Percentiles rank a stretch among this genome's conserved stretches.
These are phyloP conservation scores for Cataglyphis albicans DNA, from an alignment of 2,888 invertebrate genomes.

Conservation along the genomic window DNA sequence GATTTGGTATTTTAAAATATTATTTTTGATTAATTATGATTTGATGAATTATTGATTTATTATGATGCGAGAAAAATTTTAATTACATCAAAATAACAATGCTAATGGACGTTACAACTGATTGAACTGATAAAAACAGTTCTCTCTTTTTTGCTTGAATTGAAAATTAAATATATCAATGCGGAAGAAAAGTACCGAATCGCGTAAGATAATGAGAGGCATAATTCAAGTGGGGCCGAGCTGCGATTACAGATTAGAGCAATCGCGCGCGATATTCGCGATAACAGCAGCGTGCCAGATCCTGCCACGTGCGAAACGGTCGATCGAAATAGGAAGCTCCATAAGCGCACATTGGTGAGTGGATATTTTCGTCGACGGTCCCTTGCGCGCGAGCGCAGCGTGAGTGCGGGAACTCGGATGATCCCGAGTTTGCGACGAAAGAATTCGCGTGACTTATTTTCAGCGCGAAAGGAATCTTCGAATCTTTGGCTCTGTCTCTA, in stretches of 20 bases:
- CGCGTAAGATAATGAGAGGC: conserved; percentile 5
- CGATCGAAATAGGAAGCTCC: conserved; percentile 41
- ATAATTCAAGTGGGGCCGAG: background rate
- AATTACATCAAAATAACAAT: conserved; percentile 11
- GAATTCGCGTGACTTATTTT: conserved; percentile 72
- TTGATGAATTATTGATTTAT: too few relatives aligned
- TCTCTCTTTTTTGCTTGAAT: background rate
- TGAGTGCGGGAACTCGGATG: conserved; percentile 31
- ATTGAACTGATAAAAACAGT: background rate
- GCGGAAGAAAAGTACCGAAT: background rate
- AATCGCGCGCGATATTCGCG: background rate
- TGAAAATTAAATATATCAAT: background rate
- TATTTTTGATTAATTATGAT: conserved; percentile 3
- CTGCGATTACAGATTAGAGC: background rate
- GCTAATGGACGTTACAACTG: background rate
- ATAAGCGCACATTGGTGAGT: conserved; percentile 25
- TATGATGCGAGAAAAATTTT: background rate
- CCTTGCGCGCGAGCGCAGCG: background rate
- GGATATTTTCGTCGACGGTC: conserved; percentile 58
- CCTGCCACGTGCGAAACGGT: conserved; percentile 14
- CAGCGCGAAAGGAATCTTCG: conserved; percentile 56
- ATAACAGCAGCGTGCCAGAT: background rate
- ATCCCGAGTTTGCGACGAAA: conserved; percentile 54
- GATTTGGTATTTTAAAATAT: background rate
- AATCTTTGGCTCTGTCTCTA: background rate